Percentiles rank a stretch among this genome's conserved stretches.
Evolutionary conservation across 2,113 vertebrate genomes (phyloP).

Genomic region (Dicrurus megarhynchus): DNA sequence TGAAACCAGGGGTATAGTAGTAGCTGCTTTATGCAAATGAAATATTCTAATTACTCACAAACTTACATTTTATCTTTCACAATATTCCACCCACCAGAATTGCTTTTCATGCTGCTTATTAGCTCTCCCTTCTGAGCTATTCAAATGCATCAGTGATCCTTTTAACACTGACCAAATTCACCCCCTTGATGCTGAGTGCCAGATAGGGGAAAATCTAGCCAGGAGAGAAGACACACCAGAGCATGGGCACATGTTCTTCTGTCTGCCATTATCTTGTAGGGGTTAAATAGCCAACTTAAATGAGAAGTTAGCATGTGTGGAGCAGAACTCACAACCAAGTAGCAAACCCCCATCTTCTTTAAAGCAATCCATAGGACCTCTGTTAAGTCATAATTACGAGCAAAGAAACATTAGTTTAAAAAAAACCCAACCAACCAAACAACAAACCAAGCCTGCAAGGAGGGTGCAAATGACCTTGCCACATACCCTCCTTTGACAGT

Average conservation of each 20-base stretch:
- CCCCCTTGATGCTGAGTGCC: background rate
- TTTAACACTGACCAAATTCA: background rate
- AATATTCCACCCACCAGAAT: background rate
- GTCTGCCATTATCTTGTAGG: background rate
- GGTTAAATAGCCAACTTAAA: background rate
- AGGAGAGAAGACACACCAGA: background rate
- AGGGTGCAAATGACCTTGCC: background rate
- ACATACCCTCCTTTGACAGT: background rate
- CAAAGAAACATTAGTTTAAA: background rate
- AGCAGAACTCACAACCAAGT: background rate
- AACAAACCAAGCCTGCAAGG: background rate
- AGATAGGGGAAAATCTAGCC: background rate
- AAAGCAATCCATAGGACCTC: background rate
- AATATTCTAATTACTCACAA: constrained; percentile 23
- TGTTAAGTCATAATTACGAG: background rate
- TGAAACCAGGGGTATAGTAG: background rate
- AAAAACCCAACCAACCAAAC: too few species aligned
- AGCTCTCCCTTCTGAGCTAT: background rate
- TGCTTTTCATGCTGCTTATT: background rate
- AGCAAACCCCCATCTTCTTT: background rate
- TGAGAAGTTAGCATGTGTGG: background rate
- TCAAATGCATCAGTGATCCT: background rate
- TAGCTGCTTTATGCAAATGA: constrained; percentile 3
- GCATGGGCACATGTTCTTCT: background rate
- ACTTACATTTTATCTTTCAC: constrained; percentile 20